Conservation (phyloP, 1,140 invertebrate genomes). For the Drosophila kikkawai region DNA sequence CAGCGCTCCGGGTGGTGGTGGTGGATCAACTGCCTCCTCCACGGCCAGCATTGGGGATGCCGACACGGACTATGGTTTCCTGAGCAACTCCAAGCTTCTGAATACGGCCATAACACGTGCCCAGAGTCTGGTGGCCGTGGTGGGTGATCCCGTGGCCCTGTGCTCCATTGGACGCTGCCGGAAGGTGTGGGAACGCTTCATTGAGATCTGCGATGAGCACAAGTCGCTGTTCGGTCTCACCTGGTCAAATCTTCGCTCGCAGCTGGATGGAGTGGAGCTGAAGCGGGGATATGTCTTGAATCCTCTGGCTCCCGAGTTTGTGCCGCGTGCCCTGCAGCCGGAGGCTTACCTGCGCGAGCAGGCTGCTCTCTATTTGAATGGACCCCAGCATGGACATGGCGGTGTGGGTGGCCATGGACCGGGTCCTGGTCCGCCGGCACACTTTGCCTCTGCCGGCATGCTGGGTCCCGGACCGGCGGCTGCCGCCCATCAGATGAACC, state of each 20-base stretch:
- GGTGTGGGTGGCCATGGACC: conserved; percentile 56
- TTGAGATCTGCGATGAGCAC: conserved; percentile 90
- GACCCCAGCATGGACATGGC: conserved; percentile 51
- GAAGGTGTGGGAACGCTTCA: conserved; percentile 93
- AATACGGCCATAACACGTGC: conserved; percentile 95
- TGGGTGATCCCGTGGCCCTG: conserved; percentile 94
- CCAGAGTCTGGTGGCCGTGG: conserved; percentile 94
- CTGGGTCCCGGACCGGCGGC: conserved; percentile 65
- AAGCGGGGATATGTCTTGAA: conserved; percentile 92
- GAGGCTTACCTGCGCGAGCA: conserved; percentile 85
- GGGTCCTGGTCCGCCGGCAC: conserved; percentile 51
- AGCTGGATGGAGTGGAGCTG: conserved; percentile 90
- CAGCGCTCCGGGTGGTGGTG: conserved; percentile 41
- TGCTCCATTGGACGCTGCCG: conserved; percentile 94
- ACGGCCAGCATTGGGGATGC: conserved; percentile 85
- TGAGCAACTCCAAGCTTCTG: conserved; percentile 93
- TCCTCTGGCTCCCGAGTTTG: conserved; percentile 93
- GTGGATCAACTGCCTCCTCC: conserved; percentile 46
- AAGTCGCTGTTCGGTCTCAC: conserved; percentile 92
- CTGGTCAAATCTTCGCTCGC: conserved; percentile 88
- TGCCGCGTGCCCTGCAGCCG: conserved; percentile 87
- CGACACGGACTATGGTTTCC: conserved; percentile 92
- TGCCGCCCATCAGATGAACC: conserved; percentile 70
- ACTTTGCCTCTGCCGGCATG: conserved; percentile 55
- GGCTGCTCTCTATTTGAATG: conserved; percentile 73